phyloP scores from a whole-genome alignment of 2,113 vertebrate genomes.

The Bos taurus region ARS-UCD2.0 NC_037328.1:101966501-101967000 shows the following conservation, averaged over 20 bases:
- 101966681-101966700: background rate
- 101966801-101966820: background rate
- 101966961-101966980: background rate
- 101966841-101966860: background rate
- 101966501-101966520: too few relatives aligned
- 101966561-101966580: too few relatives aligned
- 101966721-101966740: background rate
- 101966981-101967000: background rate
- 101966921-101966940: background rate
- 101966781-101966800: background rate
- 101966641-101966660: background rate
- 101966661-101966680: background rate
- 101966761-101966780: background rate
- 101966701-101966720: background rate
- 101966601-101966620: fast-evolving
- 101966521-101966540: too few relatives aligned
- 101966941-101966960: background rate
- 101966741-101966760: background rate
- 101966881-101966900: background rate
- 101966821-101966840: background rate
- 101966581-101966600: background rate
- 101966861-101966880: background rate
- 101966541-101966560: too few relatives aligned
- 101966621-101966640: background rate
- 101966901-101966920: too few relatives aligned